Percentiles rank a stretch among this genome's conserved stretches.
Evolutionary conservation across 2,888 invertebrate genomes (phyloP).

Genomic region (Malthinus flaveolus): DNA sequence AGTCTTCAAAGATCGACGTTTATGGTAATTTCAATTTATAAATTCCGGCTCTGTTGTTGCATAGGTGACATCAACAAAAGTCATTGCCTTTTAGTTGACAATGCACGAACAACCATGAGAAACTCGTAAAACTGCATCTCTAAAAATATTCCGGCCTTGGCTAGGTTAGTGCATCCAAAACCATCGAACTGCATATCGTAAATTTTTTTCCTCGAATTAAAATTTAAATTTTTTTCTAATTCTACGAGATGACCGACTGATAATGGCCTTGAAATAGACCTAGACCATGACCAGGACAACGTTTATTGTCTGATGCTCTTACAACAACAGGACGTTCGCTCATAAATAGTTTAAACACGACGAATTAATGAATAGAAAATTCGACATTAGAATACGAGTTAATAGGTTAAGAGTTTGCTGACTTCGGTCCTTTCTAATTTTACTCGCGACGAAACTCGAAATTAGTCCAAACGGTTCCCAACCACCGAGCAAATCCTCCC

Average conservation of each 20-base stretch:
- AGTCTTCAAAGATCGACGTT: too few species aligned
- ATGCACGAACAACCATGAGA: constrained; percentile 29
- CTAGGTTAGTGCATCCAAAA: constrained; percentile 34
- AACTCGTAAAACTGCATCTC: constrained; percentile 34
- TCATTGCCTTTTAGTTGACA: constrained; percentile 27
- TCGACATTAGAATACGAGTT: constrained; percentile 10
- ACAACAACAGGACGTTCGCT: constrained; percentile 26
- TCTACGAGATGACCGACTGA: constrained; percentile 16
- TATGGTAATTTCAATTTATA: neutral
- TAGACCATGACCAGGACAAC: constrained; percentile 30
- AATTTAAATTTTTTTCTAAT: neutral
- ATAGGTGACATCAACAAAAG: constrained; percentile 22
- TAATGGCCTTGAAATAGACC: constrained; percentile 29
- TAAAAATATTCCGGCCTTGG: constrained; percentile 31
- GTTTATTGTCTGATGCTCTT: constrained; percentile 20
- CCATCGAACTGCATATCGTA: constrained; percentile 15
- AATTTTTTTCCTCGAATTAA: constrained; percentile 1
- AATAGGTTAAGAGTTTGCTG: neutral
- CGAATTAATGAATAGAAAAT: constrained; percentile 21
- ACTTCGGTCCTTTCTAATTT: neutral
- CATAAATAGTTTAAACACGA: constrained; percentile 18
- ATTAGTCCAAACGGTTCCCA: too few species aligned
- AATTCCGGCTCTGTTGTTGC: constrained; percentile 23
- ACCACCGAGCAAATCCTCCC: too few species aligned
- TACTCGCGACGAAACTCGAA: neutral